These are phyloP conservation scores for Hemibagrus wyckioides DNA, from an alignment of 2,113 vertebrate species.

Conservation along the genomic window DNA sequence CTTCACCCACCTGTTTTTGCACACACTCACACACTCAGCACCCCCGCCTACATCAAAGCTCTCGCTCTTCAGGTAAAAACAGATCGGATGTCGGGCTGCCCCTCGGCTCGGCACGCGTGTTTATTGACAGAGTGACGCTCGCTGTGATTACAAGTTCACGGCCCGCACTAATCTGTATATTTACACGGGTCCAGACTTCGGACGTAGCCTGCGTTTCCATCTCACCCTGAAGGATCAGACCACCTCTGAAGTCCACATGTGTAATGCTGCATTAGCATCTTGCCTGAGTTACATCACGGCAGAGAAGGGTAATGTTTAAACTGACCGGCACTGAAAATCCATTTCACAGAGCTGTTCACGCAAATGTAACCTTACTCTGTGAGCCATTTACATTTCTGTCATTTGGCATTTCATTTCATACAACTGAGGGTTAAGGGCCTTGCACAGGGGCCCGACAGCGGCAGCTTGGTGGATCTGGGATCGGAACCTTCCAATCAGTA, in stretches of 20 bases:
- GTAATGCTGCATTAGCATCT: slow-evolving; percentile 40
- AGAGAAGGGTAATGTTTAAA: slow-evolving; percentile 29
- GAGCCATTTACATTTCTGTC: no score
- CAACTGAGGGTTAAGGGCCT: no score
- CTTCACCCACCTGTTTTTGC: slow-evolving; percentile 21
- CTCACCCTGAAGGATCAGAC: slow-evolving; percentile 69
- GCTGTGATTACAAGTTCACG: slow-evolving; percentile 70
- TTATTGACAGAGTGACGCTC: slow-evolving; percentile 70
- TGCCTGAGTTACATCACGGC: slow-evolving; percentile 39
- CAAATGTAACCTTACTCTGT: background rate
- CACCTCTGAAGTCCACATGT: slow-evolving; percentile 67
- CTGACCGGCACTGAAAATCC: slow-evolving; percentile 8
- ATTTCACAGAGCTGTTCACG: background rate
- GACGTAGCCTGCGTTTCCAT: slow-evolving; percentile 71
- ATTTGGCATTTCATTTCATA: no score
- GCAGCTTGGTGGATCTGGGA: no score
- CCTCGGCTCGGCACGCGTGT: slow-evolving; percentile 68
- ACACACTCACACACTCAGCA: slow-evolving; percentile 10
- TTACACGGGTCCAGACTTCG: slow-evolving; percentile 69
- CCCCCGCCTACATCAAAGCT: slow-evolving; percentile 52
- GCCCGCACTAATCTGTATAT: slow-evolving; percentile 69
- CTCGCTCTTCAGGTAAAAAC: slow-evolving; percentile 56
- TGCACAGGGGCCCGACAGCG: no score
- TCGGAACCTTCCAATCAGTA: no score
- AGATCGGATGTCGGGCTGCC: slow-evolving; percentile 68